phyloP scores from a whole-genome alignment of 2,113 vertebrate genomes.

The Toxostoma redivivum region DNA sequence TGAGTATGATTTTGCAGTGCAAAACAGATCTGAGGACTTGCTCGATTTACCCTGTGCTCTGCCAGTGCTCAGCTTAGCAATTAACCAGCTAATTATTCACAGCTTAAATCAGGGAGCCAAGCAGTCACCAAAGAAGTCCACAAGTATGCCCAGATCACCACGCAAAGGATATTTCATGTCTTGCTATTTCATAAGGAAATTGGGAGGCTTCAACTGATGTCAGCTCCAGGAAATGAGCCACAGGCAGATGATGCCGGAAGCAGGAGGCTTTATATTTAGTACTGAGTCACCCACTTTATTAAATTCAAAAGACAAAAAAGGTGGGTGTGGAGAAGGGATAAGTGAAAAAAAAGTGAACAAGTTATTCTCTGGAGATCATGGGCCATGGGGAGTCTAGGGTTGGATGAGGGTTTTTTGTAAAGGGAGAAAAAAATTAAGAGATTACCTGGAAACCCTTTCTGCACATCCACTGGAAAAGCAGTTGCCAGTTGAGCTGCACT shows the following conservation, averaged over 20 bases:
- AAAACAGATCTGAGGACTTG: neutral
- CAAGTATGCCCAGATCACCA: neutral
- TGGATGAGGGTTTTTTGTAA: neutral
- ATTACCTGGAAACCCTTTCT: neutral
- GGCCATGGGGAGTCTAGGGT: neutral
- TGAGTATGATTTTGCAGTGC: neutral
- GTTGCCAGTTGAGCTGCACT: neutral
- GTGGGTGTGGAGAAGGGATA: constrained; percentile 6
- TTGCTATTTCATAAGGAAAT: constrained; percentile 20
- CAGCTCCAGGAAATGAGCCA: constrained; percentile 59
- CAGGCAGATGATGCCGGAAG: constrained; percentile 43
- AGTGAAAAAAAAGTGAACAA: neutral
- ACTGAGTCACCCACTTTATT: constrained; percentile 51
- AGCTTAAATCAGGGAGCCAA: neutral
- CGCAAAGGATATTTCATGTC: neutral
- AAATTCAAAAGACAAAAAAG: constrained; percentile 21
- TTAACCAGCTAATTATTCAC: neutral
- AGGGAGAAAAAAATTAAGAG: neutral
- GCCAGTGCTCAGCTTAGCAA: neutral
- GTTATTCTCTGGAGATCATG: neutral
- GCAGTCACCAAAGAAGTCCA: neutral
- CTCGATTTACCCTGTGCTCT: neutral
- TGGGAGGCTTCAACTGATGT: constrained; percentile 22
- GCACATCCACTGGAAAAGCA: neutral
- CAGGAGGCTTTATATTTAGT: constrained; percentile 49